Evolutionary conservation across 2,888 invertebrate species (phyloP).

Genomic region (Nudaria mundana): DNA sequence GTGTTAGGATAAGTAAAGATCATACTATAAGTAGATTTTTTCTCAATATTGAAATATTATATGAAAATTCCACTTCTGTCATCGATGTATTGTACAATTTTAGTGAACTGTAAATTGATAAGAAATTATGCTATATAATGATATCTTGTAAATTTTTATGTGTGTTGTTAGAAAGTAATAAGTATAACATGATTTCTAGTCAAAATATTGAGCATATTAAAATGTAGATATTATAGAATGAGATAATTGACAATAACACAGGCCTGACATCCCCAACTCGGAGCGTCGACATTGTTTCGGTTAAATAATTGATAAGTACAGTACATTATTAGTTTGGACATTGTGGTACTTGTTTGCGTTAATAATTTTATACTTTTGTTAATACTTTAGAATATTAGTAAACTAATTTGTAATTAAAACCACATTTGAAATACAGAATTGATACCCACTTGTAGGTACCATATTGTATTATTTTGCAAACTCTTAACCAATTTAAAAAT

Average conservation of each 20-base stretch:
- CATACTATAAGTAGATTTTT: constrained; percentile 47
- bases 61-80: constrained; percentile 51
- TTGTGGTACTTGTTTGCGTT: constrained; percentile 56
- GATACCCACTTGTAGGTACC: too few relatives aligned
- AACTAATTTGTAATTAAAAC: constrained; percentile 30
- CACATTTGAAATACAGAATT: constrained; percentile 25
- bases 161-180: constrained; percentile 77
- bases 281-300: constrained; percentile 44
- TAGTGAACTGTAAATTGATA: constrained; percentile 73
- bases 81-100: constrained; percentile 77
- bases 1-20: constrained; percentile 45
- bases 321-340: constrained; percentile 50
- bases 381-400: constrained; percentile 41
- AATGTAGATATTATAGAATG: constrained; percentile 74
- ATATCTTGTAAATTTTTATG: constrained; percentile 69
- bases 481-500: constrained; percentile 23
- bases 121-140: constrained; percentile 70
- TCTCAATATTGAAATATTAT: constrained; percentile 40
- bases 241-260: constrained; percentile 80
- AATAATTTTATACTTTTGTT: constrained; percentile 60
- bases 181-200: constrained; percentile 81
- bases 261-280: constrained; percentile 54
- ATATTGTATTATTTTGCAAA: too few relatives aligned
- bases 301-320: constrained; percentile 67
- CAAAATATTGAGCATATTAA: constrained; percentile 80